Percentiles rank a stretch among this genome's conserved stretches.
Evolutionary conservation across 2,888 invertebrate genomes (phyloP).

Genomic region (Himalopsyche tibetana): DNA sequence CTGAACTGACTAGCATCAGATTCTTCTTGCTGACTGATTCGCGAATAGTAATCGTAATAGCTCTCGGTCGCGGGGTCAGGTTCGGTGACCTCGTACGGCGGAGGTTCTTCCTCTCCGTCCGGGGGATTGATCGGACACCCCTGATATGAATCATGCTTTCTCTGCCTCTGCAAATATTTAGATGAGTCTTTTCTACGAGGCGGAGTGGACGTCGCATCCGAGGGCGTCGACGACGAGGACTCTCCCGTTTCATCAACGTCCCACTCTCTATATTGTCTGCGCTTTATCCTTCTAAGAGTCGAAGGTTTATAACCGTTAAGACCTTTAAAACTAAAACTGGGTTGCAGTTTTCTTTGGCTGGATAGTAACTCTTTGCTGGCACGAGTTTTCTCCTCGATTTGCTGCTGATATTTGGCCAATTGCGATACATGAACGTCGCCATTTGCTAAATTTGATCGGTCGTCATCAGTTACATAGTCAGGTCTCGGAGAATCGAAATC

Average conservation of each 20-base stretch:
- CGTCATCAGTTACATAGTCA: conserved; percentile 71
- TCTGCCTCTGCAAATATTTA: conserved; percentile 76
- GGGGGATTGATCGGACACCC: conserved; percentile 73
- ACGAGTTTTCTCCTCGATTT: conserved; percentile 76
- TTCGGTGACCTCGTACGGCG: conserved; percentile 69
- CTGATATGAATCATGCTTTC: conserved; percentile 73
- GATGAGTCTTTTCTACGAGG: conserved; percentile 76
- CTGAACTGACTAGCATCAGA: conserved; percentile 70
- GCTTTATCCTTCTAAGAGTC: conserved; percentile 77
- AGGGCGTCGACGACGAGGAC: conserved; percentile 51
- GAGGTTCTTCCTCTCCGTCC: conserved; percentile 68
- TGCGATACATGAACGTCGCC: conserved; percentile 74
- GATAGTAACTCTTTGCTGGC: conserved; percentile 76
- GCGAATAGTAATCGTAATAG: conserved; percentile 76
- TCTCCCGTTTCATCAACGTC: conserved; percentile 71
- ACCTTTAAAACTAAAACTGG: conserved; percentile 79
- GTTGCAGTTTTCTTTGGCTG: conserved; percentile 75
- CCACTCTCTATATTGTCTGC: conserved; percentile 79
- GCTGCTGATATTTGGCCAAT: conserved; percentile 81
- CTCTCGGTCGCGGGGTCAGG: conserved; percentile 76
- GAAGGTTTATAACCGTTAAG: conserved; percentile 80
- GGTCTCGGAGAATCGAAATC: conserved; percentile 69
- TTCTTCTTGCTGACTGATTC: conserved; percentile 75
- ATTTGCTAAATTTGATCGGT: conserved; percentile 69
- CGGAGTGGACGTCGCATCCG: conserved; percentile 72